phyloP scores from a whole-genome alignment of 2,113 vertebrate genomes.

The Gopherus evgoodei region DNA sequence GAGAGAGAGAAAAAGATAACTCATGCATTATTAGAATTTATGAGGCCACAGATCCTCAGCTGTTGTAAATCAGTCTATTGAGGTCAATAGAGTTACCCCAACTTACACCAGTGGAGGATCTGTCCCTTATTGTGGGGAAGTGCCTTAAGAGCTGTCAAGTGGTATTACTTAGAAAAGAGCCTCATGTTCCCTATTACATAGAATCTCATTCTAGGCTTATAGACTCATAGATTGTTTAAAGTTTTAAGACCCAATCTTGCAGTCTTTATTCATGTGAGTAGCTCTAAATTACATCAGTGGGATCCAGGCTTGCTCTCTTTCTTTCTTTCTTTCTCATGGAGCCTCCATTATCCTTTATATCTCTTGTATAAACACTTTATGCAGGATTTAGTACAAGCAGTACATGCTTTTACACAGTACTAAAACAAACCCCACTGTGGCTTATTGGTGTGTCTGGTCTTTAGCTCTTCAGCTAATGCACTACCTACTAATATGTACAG shows the following conservation, averaged over 20 bases:
- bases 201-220: neutral
- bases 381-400: neutral
- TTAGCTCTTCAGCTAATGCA: neutral
- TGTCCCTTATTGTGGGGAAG: neutral
- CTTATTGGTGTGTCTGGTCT: neutral
- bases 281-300: neutral
- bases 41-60: neutral
- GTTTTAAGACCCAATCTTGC: neutral
- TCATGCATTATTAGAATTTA: accelerated
- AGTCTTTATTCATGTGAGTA: neutral
- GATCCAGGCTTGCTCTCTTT: neutral
- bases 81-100: neutral
- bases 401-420: accelerated
- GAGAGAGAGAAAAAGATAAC: neutral
- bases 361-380: neutral
- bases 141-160: neutral
- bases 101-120: neutral
- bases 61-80: neutral
- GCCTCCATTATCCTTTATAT: neutral
- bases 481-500: neutral
- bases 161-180: neutral
- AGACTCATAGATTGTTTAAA: neutral
- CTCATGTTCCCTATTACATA: neutral
- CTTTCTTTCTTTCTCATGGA: neutral
- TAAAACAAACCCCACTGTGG: neutral